These are phyloP conservation scores for Nicator chloris DNA, from an alignment of 2,113 vertebrate genomes.

Conservation along the genomic window DNA sequence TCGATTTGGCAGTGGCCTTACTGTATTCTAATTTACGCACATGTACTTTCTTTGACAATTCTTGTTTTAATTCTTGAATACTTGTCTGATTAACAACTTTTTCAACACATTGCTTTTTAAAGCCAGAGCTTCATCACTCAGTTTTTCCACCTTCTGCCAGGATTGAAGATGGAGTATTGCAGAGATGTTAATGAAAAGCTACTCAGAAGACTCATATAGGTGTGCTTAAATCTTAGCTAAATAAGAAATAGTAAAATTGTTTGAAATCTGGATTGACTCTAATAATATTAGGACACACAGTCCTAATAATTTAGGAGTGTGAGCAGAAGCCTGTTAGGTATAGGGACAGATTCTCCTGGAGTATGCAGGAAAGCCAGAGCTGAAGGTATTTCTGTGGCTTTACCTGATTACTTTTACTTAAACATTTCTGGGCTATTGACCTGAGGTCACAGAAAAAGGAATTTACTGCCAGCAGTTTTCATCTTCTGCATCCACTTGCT, in stretches of 20 bases:
- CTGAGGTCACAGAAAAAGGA: neutral
- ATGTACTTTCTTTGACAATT: neutral
- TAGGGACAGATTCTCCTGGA: neutral
- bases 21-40: neutral
- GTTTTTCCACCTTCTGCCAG: neutral
- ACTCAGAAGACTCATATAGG: neutral
- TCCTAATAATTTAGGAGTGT: neutral
- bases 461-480: neutral
- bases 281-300: neutral
- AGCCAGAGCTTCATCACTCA: neutral
- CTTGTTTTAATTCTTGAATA: neutral
- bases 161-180: neutral
- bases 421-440: neutral
- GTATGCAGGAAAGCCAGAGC: neutral
- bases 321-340: neutral
- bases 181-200: neutral
- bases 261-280: neutral
- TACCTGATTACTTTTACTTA: neutral
- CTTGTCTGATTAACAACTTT: neutral
- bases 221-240: neutral
- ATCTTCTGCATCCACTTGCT: neutral
- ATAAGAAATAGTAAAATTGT: neutral
- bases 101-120: neutral
- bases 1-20: neutral
- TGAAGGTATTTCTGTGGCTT: neutral